phyloP scores from a whole-genome alignment of 1,140 invertebrate genomes.

The Hyposmocoma kahamanoa region DNA sequence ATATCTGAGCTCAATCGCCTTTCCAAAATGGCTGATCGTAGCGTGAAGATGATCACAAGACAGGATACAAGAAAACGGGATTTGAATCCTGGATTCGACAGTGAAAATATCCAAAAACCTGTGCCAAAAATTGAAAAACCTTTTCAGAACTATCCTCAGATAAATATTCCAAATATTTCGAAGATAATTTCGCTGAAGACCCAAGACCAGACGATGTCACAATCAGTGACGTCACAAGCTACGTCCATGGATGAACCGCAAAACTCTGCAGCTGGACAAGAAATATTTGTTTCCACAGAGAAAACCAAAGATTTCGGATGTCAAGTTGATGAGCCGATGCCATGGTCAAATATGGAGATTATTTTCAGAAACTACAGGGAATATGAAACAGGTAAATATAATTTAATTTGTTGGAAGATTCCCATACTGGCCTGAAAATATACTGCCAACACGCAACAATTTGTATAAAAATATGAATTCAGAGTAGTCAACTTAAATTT shows the following conservation, averaged over 20 bases:
- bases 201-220: constrained; percentile 24
- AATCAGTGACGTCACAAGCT: constrained; percentile 29
- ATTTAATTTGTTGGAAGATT: too few relatives aligned
- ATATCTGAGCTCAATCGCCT: constrained; percentile 62
- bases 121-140: constrained; percentile 18
- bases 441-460: too few relatives aligned
- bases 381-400: constrained; percentile 49
- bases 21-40: constrained; percentile 65
- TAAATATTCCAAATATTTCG: constrained; percentile 66
- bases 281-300: constrained; percentile 13
- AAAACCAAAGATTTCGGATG: constrained; percentile 24
- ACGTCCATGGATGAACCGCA: constrained; percentile 66
- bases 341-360: constrained; percentile 42
- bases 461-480: too few relatives aligned
- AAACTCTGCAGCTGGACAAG: constrained; percentile 42
- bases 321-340: constrained; percentile 27
- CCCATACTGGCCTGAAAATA: too few relatives aligned
- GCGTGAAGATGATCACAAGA: constrained; percentile 58
- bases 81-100: constrained; percentile 53
- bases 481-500: too few relatives aligned
- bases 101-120: constrained; percentile 51
- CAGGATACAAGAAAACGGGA: constrained; percentile 47
- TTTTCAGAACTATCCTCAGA: constrained; percentile 29
- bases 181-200: constrained; percentile 63
- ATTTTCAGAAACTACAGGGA: constrained; percentile 41